Base-by-base conservation (phyloP, 1,140 invertebrate genomes). In the Danaus plexippus region DNA sequence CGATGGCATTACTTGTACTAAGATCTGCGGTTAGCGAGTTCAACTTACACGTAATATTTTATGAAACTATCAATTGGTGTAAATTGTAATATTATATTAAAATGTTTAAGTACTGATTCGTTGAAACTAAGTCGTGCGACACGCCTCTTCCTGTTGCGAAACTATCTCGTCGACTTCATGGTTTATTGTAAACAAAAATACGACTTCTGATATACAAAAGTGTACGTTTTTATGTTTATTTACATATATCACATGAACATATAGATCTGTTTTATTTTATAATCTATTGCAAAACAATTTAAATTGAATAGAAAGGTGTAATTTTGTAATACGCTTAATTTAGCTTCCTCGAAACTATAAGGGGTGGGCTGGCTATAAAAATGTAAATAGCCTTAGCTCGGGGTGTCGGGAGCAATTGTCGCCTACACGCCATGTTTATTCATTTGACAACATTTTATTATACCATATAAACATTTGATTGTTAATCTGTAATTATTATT, bases 91-190 rank as follows among this genome's bases (percentile, higher is more conserved):
- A 43, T 52, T 40, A 52, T 45, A 60, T 43, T 55, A 49, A 42
- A 41, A 43, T 47, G 41, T 55, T 51, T 55, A 55, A 48, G 43
- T 59, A 53, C 32, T 53, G 52, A 52, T 79, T 79, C 76, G 64
- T 51, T 63, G 77, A 74, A 75, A 66, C 71, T 73, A 69, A 65
- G 67, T 67, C 61, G 66, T 64, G 62, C 46, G 54, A 62, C 75
- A 70, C 76, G 69, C 78, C 78, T 61, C 67, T 79, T 81, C 78
- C 78, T 73, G 78, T 68, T 67, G 63, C 69, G 48, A 52, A 61
- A 57, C 42, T 52, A 49, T 52, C 50, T 46, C 52, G 11, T 46
- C 9, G 44, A 11, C n/a, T 13, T 11, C 1, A 45, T 45, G 10
- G 44, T 45, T 11, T 45, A 15, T 15, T 15, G 9, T 45, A n/a